Evolutionary conservation across 2,797 vertebrate genomes (phyloP), one percentile per base, ranked within the genome.

Genomic region (Odontamblyopus rebecca): DNA sequence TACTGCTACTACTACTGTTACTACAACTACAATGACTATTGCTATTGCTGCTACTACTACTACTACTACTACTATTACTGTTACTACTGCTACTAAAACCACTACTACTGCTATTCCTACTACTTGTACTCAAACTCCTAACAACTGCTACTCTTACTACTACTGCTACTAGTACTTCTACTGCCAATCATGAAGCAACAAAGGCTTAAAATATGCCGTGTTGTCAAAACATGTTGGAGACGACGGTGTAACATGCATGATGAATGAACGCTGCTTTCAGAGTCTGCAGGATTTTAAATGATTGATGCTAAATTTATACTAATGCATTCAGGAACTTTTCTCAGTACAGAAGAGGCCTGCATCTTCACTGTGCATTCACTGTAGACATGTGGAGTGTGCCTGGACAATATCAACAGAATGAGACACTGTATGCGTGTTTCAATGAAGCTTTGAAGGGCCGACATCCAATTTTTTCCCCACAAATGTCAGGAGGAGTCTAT

Each of bases 241-340:
- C 6, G 4, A 53, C 19, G n/a, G 5, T n/a, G 8, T 27, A 57
- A 13, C 8, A 70, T 75, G 62, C 66, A 59, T 12, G 59, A 77
- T 69, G 71, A 61, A 77, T 71, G 71, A 61, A 76, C 69, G 70
- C 80, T 73, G 72, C 68, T 77, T 82, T 79, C 68, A 70, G 61
- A 79, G 60, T 65, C 73, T 79, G 74, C 75, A 70, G 82, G 78
- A 78, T 79, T 78, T 75, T 80, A 71, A 71, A 38, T 38, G 66
- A 82, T 64, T 70, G 59, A 67, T 78, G 76, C 48, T 74, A 68
- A 69, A 81, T 83, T 86, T 68, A 81, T 76, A 79, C 72, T 30
- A 50, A 82, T 79, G 75, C 72, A 77, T 69, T 69, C 75, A 73
- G 67, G 6, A 32, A 9, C 11, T 70, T 76, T 69, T 72, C 63